These are phyloP conservation scores for Margarornis squamiger DNA, from an alignment of 2,797 vertebrate genomes.

Conservation along the genomic window DNA sequence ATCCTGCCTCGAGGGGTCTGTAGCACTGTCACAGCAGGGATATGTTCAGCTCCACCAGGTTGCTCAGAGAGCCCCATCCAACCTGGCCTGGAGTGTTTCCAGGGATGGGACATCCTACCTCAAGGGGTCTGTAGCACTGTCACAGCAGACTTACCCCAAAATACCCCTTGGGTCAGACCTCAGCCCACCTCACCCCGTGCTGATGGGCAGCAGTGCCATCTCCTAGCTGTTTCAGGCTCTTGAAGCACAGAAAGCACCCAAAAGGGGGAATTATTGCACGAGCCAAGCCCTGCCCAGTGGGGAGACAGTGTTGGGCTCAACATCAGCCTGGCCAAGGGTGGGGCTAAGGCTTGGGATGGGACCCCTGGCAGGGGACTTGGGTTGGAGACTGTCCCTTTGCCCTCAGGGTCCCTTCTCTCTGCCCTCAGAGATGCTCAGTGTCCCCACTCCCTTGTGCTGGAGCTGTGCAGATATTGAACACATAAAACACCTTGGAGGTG, in stretches of 20 bases:
- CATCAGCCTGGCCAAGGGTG: background rate
- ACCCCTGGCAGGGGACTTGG: rapidly evolving
- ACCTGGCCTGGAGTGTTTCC: background rate
- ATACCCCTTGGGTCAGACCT: background rate
- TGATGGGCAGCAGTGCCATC: background rate
- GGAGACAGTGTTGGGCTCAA: rapidly evolving
- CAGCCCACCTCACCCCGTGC: background rate
- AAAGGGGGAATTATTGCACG: background rate
- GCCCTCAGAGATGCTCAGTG: background rate
- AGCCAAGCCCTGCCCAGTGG: rapidly evolving
- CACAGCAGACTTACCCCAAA: background rate
- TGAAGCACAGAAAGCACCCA: background rate
- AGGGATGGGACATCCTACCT: background rate
- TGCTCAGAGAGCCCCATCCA: background rate
- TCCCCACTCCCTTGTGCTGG: background rate
- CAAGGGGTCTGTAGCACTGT: rapidly evolving
- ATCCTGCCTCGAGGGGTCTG: background rate
- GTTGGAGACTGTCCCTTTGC: background rate
- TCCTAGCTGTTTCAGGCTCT: background rate
- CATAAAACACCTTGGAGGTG: background rate
- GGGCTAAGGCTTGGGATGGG: background rate
- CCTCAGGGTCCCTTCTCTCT: background rate
- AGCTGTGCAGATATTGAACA: rapidly evolving
- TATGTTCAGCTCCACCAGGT: background rate
- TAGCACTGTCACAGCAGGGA: background rate